Conservation (phyloP, 2,888 invertebrate species). For the Maniola hyperantus region DNA sequence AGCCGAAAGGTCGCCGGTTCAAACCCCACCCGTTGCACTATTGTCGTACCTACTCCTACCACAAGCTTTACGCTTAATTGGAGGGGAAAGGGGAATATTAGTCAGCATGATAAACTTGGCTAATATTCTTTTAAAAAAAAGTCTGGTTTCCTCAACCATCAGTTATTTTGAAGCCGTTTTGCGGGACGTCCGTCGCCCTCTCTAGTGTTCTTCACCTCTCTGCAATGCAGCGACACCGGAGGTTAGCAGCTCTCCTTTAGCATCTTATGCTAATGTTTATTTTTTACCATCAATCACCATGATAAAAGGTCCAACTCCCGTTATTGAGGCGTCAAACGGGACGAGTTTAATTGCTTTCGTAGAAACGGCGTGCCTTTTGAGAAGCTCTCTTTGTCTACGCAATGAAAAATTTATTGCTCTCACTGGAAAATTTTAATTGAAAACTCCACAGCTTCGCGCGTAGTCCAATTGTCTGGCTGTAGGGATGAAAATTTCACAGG, state of each 20-base stretch:
- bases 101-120: too few species aligned
- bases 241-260: constrained; percentile 43
- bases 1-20: too few species aligned
- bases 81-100: too few species aligned
- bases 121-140: too few species aligned
- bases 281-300: constrained; percentile 44
- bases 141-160: too few species aligned
- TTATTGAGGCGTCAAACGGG: constrained; percentile 45
- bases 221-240: not conserved
- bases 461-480: constrained; percentile 37
- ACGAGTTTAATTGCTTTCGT: constrained; percentile 52
- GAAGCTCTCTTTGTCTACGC: constrained; percentile 58
- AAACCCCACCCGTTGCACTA: too few species aligned
- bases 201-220: not conserved
- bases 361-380: constrained; percentile 48
- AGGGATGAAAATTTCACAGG: too few species aligned
- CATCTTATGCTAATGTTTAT: constrained; percentile 65
- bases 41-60: too few species aligned
- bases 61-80: too few species aligned
- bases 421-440: constrained; percentile 70
- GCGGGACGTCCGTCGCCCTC: not conserved
- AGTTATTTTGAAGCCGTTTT: too few species aligned
- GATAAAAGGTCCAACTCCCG: constrained; percentile 40
- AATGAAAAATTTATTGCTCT: constrained; percentile 73
- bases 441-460: constrained; percentile 43